Evolutionary conservation across 2,113 vertebrate species (phyloP).

Genomic region (Cyprinodon tularosa): DNA sequence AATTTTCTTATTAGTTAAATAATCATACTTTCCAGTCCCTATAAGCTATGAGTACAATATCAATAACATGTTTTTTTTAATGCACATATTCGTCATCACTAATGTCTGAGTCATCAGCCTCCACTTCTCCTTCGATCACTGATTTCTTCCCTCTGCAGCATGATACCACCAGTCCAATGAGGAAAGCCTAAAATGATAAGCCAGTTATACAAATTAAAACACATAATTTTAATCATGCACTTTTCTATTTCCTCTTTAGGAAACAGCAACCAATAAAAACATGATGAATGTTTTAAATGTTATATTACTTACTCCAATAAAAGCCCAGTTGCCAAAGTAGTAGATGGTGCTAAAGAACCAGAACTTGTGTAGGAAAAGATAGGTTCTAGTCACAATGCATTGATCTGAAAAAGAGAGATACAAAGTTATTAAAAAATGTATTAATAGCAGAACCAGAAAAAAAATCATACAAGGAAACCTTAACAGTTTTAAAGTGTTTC

Average conservation of each 20-base stretch:
- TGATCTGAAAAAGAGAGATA: conserved; percentile 84
- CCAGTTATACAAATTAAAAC: conserved; percentile 22
- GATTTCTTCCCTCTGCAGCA: conserved; percentile 98
- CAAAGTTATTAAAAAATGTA: not conserved
- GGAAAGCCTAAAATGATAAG: conserved; percentile 83
- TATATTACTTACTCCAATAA: conserved; percentile 89
- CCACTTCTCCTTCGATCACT: conserved; percentile 93
- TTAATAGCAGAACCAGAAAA: not conserved
- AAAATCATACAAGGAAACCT: not conserved
- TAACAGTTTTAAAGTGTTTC: not conserved
- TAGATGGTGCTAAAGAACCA: conserved; percentile 99
- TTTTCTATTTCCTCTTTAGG: not conserved
- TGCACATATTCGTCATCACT: conserved; percentile 90
- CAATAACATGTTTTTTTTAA: conserved; percentile 38
- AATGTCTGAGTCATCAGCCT: conserved; percentile 92
- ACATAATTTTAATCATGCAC: conserved; percentile 32
- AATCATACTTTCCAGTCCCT: conserved; percentile 44
- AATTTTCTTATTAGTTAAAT: conserved; percentile 32
- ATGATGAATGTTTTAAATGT: not conserved
- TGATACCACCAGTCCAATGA: conserved; percentile 91
- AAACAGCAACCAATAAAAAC: not conserved
- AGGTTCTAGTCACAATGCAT: conserved; percentile 92
- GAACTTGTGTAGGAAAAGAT: conserved; percentile 98
- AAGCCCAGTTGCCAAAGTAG: conserved; percentile 98
- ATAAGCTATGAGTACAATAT: conserved; percentile 24